These are phyloP conservation scores for Sepioteuthis lessoniana DNA, from an alignment of 2,888 invertebrate species.

Conservation along the genomic window DNA sequence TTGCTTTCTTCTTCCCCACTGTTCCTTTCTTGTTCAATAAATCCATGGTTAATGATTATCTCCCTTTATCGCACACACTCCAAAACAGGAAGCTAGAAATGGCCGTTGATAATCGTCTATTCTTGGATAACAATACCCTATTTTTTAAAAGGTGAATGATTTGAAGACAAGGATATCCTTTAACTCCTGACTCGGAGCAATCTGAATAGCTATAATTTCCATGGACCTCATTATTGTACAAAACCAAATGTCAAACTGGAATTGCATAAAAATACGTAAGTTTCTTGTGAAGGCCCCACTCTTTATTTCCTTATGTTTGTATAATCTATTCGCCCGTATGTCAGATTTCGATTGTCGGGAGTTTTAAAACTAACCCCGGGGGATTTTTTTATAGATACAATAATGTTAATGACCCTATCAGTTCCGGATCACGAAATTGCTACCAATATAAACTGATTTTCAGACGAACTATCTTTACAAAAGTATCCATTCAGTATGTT, in stretches of 20 bases:
- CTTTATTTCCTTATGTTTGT: not conserved
- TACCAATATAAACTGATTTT: not conserved
- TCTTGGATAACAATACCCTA: not conserved
- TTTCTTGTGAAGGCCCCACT: not conserved
- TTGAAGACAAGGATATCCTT: not conserved
- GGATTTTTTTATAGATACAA: not conserved
- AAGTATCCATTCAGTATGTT: not conserved
- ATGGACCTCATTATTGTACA: not conserved
- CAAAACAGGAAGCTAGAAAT: not conserved
- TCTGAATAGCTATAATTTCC: not conserved
- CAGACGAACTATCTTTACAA: not conserved
- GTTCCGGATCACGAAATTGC: not conserved
- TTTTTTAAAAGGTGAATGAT: not conserved
- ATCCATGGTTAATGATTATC: not conserved
- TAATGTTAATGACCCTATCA: not conserved
- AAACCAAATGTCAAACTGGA: not conserved
- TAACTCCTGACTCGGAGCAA: not conserved
- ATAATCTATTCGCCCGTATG: not conserved
- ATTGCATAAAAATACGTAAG: not conserved
- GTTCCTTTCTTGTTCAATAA: not conserved
- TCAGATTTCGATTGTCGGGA: not conserved
- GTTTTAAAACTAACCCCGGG: not conserved
- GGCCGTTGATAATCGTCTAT: no score
- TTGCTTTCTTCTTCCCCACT: not conserved
- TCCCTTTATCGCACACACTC: not conserved